phyloP scores from a whole-genome alignment of 2,113 vertebrate genomes.

The Sterna hirundo region DNA sequence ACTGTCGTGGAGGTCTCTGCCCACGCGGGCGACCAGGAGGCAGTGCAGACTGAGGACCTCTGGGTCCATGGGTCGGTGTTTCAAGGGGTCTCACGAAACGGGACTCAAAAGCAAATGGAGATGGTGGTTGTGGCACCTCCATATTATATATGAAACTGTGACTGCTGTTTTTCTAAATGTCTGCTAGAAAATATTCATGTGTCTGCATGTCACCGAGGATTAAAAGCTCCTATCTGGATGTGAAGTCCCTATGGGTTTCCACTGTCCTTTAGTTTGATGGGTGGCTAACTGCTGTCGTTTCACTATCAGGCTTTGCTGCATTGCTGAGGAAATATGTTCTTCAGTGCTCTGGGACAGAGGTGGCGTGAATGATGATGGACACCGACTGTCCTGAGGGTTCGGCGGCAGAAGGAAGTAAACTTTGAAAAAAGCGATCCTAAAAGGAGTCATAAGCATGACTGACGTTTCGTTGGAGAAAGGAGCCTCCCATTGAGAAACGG shows the following conservation, averaged over 20 bases:
- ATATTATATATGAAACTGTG: neutral
- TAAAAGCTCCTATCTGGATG: neutral
- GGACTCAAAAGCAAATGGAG: neutral
- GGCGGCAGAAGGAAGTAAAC: neutral
- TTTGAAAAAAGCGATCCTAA: neutral
- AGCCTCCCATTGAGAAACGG: neutral
- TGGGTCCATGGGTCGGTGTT: neutral
- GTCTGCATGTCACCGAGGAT: neutral
- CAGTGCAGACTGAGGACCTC: neutral
- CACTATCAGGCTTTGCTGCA: rapidly evolving
- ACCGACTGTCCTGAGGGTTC: neutral
- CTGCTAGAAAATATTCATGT: neutral
- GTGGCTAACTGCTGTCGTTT: neutral
- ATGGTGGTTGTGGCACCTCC: neutral
- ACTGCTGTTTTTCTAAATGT: neutral
- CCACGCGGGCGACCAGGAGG: neutral
- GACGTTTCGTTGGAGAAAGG: neutral
- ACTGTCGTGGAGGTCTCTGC: neutral
- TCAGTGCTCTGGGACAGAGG: neutral
- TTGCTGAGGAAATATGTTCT: neutral
- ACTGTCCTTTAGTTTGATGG: neutral
- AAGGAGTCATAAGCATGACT: neutral
- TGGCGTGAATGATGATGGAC: neutral
- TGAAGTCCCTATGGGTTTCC: neutral
- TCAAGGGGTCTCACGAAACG: neutral